Base-by-base conservation (phyloP, 2,888 invertebrate species). In the Resseliella maxima region DNA sequence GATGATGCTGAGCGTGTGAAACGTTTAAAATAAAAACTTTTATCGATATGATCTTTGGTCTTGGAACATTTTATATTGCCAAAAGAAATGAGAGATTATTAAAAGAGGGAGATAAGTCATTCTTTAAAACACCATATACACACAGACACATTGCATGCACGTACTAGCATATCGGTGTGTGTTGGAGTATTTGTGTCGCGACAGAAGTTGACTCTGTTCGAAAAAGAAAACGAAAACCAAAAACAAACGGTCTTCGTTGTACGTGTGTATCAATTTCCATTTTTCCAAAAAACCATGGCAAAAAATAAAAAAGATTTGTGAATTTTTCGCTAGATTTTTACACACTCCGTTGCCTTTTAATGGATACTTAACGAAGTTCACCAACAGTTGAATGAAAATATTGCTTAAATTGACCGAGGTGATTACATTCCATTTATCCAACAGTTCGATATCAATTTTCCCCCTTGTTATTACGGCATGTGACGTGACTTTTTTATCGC, bases 281-380 rank as follows among this genome's bases (percentile, higher is more conserved):
- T 18, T 50, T 50, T n/a, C n/a, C 15, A 18, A 1, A 50, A 50
- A 50, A 2, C 46, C 1, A 50, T 50, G 46, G 46, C 41, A 41
- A 8, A 5, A 12, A 41, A 50, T 50, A 15, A 15, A 18, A 18
- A 18, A 50, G 24, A n/a, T n/a, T n/a, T n/a, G n/a, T n/a, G n/a
- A n/a, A 2, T n/a, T 8, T 59, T 59, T 59, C 24, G 12, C 5
- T 59, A 59, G 59, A n/a, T 6, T 59, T 59, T 72, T 72, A 24
- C 27, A 72, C 72, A 72, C 72, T 72, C 18, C 31, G 72, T 72
- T 72, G 72, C 35, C 72, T 72, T 72, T 72, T 72, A 72, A 72
- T 72, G 72, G 72, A 31, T 31, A 72, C 72, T 72, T 72, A 72
- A 72, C 72, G 72, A 72, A 72, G 72, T 72, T 72, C 72, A 72